Evolutionary conservation across 2,113 vertebrate species (phyloP).

Genomic region (Galemys pyrenaicus): DNA sequence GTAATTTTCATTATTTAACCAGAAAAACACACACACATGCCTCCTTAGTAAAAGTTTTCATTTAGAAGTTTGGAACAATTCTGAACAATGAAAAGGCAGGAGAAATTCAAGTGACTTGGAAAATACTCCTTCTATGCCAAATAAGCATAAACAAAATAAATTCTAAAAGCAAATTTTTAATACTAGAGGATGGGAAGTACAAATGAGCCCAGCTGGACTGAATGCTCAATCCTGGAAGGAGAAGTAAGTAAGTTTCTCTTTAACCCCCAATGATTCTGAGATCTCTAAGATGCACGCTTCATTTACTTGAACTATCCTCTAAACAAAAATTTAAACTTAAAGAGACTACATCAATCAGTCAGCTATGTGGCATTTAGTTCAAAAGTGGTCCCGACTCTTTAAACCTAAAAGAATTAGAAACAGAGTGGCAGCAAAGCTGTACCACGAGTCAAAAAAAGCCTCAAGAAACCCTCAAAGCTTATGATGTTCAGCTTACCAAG

Average conservation of each 20-base stretch:
- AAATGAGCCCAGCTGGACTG: conserved; percentile 5
- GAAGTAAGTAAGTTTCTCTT: not conserved
- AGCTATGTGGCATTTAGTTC: not conserved
- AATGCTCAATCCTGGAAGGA: conserved; percentile 24
- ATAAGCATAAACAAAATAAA: conserved; percentile 68
- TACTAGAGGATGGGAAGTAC: conserved; percentile 26
- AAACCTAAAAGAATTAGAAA: not conserved
- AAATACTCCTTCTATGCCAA: conserved; percentile 58
- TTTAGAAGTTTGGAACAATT: conserved; percentile 63
- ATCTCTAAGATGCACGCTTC: not conserved
- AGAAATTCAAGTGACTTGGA: conserved; percentile 47
- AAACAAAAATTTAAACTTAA: not conserved
- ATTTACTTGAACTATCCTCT: not conserved
- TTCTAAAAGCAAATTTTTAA: conserved; percentile 54
- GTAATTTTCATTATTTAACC: not conserved
- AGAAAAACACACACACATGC: not conserved
- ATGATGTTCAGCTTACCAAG: not conserved
- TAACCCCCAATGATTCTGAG: not conserved
- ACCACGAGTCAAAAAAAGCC: not conserved
- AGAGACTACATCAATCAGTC: not conserved
- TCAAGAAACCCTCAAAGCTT: not conserved
- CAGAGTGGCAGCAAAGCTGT: not conserved
- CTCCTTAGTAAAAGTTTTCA: not conserved
- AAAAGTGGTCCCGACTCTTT: not conserved
- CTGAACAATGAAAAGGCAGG: conserved; percentile 57